phyloP scores from a whole-genome alignment of 1,140 invertebrate species.

The Dreissena rostriformis region DNA sequence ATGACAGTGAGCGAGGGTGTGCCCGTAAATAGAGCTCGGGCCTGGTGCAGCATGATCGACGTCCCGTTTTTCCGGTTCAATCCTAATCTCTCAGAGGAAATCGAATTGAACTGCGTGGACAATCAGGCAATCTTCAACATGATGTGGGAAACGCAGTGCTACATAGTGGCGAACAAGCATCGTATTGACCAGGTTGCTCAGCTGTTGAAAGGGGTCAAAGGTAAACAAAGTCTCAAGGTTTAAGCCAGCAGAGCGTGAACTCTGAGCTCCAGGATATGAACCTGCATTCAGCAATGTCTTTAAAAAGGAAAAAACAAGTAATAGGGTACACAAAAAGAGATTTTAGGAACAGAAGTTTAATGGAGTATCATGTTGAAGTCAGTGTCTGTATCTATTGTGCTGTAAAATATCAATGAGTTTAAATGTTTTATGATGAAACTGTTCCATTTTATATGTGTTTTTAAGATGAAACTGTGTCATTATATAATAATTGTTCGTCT shows the following conservation, averaged over 20 bases:
- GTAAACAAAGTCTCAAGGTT: neutral
- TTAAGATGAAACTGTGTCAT: too few species aligned
- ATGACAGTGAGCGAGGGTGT: conserved; percentile 94
- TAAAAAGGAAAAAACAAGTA: too few species aligned
- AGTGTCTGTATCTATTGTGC: too few species aligned
- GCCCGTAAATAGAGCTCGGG: conserved; percentile 93
- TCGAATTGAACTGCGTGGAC: conserved; percentile 93
- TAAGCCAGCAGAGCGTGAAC: neutral
- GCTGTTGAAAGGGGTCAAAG: conserved; percentile 58
- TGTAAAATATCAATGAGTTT: too few species aligned
- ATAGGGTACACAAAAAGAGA: too few species aligned
- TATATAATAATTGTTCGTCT: too few species aligned
- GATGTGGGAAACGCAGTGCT: conserved; percentile 96
- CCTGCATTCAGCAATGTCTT: conserved; percentile 7
- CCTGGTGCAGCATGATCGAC: conserved; percentile 94
- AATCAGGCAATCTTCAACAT: conserved; percentile 92
- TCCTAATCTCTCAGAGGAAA: conserved; percentile 90
- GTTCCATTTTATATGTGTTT: too few species aligned
- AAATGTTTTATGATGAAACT: too few species aligned
- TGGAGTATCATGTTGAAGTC: too few species aligned
- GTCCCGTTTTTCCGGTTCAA: conserved; percentile 89
- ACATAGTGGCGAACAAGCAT: conserved; percentile 84
- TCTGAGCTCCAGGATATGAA: conserved; percentile 6
- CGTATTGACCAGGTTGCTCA: conserved; percentile 70
- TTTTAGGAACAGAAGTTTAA: too few species aligned